A percentile compares a stretch with the other conserved stretches of the same genome.
phyloP scores from a whole-genome alignment of 2,113 vertebrate genomes.

The Notiomystis cincta region DNA sequence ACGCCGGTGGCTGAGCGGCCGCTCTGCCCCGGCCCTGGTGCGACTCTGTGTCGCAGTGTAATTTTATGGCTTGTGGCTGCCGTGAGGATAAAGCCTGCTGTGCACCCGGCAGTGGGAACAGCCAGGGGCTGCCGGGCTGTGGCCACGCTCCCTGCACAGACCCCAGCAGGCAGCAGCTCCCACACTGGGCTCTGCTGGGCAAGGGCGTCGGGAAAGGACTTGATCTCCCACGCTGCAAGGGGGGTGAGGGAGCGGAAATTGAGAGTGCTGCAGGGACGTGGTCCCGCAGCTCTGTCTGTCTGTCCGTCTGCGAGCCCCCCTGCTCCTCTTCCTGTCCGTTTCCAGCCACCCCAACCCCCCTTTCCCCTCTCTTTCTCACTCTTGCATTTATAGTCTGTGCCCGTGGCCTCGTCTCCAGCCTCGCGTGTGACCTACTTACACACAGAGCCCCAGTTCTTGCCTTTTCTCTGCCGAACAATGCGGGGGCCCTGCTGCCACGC shows the following conservation, averaged over 20 bases:
- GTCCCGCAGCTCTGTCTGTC: background rate
- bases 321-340: background rate
- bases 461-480: background rate
- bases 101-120: background rate
- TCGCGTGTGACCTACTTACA: slow-evolving; percentile 43
- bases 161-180: background rate
- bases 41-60: fast-evolving
- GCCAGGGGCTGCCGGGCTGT: background rate
- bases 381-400: background rate
- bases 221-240: background rate
- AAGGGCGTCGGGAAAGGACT: background rate
- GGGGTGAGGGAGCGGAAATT: no score
- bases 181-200: background rate
- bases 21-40: background rate
- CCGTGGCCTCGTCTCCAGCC: background rate
- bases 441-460: background rate
- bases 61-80: background rate
- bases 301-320: background rate
- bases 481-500: background rate
- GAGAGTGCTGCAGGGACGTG: background rate
- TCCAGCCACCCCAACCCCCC: background rate
- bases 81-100: background rate
- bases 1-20: fast-evolving
- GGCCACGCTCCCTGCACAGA: background rate
- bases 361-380: background rate